These are phyloP conservation scores for Drosophila putrida DNA, from an alignment of 2,888 invertebrate genomes.

Conservation along the genomic window DNA sequence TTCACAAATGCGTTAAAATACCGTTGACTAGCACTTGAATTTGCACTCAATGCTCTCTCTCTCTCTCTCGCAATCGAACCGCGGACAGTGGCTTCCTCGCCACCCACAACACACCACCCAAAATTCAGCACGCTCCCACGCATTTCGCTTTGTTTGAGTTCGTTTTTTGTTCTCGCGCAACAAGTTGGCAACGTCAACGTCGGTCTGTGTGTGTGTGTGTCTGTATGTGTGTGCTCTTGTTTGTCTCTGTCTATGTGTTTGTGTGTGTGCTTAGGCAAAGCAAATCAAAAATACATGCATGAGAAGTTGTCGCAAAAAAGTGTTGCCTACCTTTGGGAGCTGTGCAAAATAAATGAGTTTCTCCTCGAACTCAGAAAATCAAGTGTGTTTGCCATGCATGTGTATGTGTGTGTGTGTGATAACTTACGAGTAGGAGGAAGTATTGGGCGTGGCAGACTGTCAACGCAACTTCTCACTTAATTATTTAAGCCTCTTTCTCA, in stretches of 20 bases:
- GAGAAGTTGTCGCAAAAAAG: slow-evolving; percentile 42
- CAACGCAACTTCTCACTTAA: neutral
- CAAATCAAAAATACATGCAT: slow-evolving; percentile 46
- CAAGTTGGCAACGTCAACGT: slow-evolving; percentile 56
- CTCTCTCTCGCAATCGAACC: neutral
- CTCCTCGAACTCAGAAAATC: slow-evolving; percentile 13
- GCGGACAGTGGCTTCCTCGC: neutral
- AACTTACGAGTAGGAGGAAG: neutral
- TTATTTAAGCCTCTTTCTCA: neutral
- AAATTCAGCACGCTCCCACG: slow-evolving; percentile 44
- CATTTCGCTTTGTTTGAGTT: slow-evolving; percentile 65
- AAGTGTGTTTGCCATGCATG: neutral
- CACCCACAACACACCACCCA: neutral
- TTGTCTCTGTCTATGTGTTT: slow-evolving; percentile 2
- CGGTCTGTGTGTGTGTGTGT: slow-evolving; percentile 1
- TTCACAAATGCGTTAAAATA: slow-evolving; percentile 16
- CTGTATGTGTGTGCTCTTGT: neutral
- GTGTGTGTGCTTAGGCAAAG: slow-evolving; percentile 12
- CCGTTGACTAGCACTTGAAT: slow-evolving; percentile 20
- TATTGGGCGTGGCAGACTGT: neutral
- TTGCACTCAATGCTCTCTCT: slow-evolving; percentile 36
- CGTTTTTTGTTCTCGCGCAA: slow-evolving; percentile 59
- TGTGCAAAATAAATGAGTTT: slow-evolving; percentile 25
- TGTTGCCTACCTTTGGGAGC: slow-evolving; percentile 65
- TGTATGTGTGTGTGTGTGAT: neutral